These are phyloP conservation scores for Myiotriccus ornatus DNA, from an alignment of 2,797 vertebrate species.

Conservation along the genomic window DNA sequence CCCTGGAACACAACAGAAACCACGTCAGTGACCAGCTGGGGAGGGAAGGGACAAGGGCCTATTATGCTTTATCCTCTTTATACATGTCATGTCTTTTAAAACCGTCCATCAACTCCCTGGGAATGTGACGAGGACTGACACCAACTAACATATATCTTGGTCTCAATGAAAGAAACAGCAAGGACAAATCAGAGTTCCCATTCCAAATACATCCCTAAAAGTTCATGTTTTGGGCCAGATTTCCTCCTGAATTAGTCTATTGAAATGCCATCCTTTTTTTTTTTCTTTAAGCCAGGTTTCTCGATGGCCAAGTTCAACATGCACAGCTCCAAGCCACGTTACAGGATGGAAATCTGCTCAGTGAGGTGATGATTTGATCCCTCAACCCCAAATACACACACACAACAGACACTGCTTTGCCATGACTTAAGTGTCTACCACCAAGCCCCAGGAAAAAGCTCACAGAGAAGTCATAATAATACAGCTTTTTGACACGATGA, in stretches of 20 bases:
- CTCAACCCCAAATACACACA: neutral
- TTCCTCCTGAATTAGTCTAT: neutral
- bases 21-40: rapidly evolving
- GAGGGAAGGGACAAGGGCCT: neutral
- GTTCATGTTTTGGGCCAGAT: neutral
- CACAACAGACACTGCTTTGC: neutral
- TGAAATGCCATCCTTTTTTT: neutral
- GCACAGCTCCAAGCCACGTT: neutral
- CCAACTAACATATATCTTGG: neutral
- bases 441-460: neutral
- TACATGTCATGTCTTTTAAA: neutral
- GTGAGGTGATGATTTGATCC: neutral
- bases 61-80: neutral
- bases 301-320: neutral
- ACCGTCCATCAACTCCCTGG: neutral
- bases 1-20: constrained; percentile 53
- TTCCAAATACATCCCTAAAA: neutral
- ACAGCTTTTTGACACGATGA: neutral
- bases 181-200: neutral
- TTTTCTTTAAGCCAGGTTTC: neutral
- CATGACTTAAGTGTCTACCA: rapidly evolving
- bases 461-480: neutral
- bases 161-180: neutral
- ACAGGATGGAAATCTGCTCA: neutral
- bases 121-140: neutral